phyloP scores from a whole-genome alignment of 2,888 invertebrate genomes.

The Acrobasis consociella region DNA sequence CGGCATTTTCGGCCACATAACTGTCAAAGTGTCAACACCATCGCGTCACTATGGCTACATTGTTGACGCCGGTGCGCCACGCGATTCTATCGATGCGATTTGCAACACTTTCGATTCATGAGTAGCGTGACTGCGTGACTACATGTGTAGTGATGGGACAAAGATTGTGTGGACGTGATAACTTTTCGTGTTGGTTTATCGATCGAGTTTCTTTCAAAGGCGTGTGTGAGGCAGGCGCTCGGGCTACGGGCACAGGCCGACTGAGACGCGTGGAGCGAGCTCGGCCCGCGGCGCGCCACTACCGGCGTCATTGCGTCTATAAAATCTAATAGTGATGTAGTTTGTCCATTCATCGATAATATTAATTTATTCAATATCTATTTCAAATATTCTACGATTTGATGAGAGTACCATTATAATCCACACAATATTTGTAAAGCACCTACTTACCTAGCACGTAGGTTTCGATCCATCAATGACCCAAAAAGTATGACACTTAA shows the following conservation, averaged over 20 bases:
- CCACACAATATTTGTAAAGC: too few species aligned
- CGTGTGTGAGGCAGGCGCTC: conserved; percentile 30
- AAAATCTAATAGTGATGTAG: conserved; percentile 50
- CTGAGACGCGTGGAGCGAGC: conserved; percentile 46
- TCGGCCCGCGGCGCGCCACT: conserved; percentile 68
- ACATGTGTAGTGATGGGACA: conserved; percentile 33
- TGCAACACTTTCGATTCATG: conserved; percentile 40
- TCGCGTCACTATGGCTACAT: conserved; percentile 79
- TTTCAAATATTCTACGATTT: too few species aligned
- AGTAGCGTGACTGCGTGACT: conserved; percentile 41
- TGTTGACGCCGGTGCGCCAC: conserved; percentile 73
- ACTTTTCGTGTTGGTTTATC: conserved; percentile 47
- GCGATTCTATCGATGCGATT: conserved; percentile 55
- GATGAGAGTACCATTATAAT: too few species aligned
- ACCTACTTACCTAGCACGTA: too few species aligned
- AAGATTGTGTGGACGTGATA: conserved; percentile 28
- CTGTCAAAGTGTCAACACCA: conserved; percentile 70
- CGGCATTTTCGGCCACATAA: conserved; percentile 44
- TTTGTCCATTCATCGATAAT: conserved; percentile 35
- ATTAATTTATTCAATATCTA: too few species aligned
- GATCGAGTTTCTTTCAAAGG: conserved; percentile 49
- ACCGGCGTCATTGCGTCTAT: conserved; percentile 75
- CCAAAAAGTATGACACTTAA: too few species aligned
- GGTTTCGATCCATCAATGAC: too few species aligned
- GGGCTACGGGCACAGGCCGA: conserved; percentile 33